phyloP scores from a whole-genome alignment of 2,113 vertebrate species.

The Calidris pugnax region DNA sequence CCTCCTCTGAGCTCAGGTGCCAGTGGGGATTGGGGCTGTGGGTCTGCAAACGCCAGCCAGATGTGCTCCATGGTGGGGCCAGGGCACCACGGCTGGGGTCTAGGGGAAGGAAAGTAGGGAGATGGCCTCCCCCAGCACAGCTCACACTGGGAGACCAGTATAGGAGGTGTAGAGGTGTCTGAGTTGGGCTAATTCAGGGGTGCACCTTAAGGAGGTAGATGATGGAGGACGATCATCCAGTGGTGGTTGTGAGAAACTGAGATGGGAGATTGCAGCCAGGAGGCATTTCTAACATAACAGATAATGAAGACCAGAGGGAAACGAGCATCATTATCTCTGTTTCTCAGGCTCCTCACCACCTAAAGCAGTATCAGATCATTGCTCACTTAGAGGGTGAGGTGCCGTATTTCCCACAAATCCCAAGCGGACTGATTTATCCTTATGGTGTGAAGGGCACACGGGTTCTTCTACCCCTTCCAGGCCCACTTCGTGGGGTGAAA shows the following conservation, averaged over 20 bases:
- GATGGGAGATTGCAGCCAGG: neutral
- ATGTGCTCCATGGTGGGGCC: neutral
- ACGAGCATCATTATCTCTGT: neutral
- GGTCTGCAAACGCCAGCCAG: neutral
- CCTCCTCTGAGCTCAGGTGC: neutral
- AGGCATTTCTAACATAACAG: neutral
- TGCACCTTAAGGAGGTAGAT: neutral
- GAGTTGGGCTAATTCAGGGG: neutral
- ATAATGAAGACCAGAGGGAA: neutral
- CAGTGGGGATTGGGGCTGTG: accelerated
- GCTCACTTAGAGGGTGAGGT: neutral
- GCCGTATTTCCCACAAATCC: neutral
- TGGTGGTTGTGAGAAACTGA: neutral
- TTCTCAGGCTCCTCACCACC: neutral
- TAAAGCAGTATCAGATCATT: neutral
- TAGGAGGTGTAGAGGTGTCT: neutral
- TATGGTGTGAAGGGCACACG: accelerated
- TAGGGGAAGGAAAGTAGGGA: neutral
- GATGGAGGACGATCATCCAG: neutral
- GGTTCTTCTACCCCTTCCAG: neutral
- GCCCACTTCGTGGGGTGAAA: neutral
- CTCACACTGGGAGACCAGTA: neutral
- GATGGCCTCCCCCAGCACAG: neutral
- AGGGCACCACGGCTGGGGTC: accelerated
- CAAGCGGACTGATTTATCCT: neutral